Percentiles rank a stretch among this genome's conserved stretches.
Conservation (phyloP, 2,113 vertebrate species). For the Psephotus haematonotus region DNA sequence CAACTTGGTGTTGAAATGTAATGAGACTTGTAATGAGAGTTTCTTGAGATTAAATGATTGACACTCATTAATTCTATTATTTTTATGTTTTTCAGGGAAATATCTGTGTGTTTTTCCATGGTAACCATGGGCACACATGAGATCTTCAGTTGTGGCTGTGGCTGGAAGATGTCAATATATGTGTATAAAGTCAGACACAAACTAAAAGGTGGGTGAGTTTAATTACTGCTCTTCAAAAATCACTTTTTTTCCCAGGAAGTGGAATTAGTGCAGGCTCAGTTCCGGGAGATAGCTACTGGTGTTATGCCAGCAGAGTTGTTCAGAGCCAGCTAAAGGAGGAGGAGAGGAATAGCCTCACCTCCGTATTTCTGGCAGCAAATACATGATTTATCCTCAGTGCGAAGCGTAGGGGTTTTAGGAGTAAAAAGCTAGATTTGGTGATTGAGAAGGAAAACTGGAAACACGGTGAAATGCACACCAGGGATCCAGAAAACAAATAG, state of each 20-base stretch:
- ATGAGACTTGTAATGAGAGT: not conserved
- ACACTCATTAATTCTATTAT: rapidly evolving
- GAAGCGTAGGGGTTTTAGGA: not conserved
- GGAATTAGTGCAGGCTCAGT: not conserved
- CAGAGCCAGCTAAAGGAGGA: not conserved
- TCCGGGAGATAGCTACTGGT: not conserved
- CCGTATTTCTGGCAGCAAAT: not conserved
- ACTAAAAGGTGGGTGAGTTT: not conserved
- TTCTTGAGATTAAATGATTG: not conserved
- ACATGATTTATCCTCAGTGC: not conserved
- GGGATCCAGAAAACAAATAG: not conserved
- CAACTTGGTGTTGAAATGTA: not conserved
- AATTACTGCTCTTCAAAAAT: not conserved
- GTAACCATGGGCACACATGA: rapidly evolving
- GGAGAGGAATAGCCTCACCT: not conserved
- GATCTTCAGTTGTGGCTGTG: not conserved
- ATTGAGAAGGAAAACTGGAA: not conserved
- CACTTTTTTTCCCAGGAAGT: not conserved
- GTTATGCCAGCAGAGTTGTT: not conserved
- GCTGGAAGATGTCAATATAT: not conserved
- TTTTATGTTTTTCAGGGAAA: not conserved
- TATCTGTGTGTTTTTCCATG: not conserved
- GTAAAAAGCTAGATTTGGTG: not conserved
- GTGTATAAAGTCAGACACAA: not conserved
- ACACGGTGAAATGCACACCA: not conserved